These are phyloP conservation scores for Benitochromis conjunctus DNA, from an alignment of 2,113 vertebrate species.

Conservation along the genomic window DNA sequence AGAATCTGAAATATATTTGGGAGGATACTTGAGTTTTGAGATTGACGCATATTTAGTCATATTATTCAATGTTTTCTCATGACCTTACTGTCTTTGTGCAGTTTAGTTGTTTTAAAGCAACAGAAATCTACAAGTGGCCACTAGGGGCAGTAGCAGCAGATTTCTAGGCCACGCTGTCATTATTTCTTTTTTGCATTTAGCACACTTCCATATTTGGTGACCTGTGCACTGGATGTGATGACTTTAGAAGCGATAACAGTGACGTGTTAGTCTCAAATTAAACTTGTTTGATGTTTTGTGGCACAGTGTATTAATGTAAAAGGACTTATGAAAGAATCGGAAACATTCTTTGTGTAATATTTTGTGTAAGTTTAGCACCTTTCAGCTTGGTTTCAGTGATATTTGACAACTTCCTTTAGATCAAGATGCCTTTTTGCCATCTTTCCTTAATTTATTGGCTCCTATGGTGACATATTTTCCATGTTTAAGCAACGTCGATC, in stretches of 20 bases:
- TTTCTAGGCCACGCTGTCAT: not conserved
- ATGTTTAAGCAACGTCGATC: not conserved
- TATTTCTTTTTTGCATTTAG: not conserved
- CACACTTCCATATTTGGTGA: not conserved
- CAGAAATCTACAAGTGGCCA: not conserved
- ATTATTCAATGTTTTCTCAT: not conserved
- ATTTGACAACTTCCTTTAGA: not conserved
- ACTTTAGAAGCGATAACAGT: not conserved
- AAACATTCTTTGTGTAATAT: not conserved
- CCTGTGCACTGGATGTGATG: not conserved
- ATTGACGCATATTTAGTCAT: not conserved
- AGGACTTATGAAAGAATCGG: not conserved
- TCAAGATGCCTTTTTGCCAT: not conserved
- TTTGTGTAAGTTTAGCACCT: not conserved
- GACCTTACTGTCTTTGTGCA: not conserved
- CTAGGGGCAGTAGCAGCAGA: not conserved
- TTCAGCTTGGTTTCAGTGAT: not conserved
- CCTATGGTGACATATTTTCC: not conserved
- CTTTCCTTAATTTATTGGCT: not conserved
- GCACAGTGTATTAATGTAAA: not conserved
- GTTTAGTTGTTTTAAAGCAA: not conserved
- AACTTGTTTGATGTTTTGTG: not conserved
- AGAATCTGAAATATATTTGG: not conserved
- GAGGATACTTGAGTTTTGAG: not conserved
- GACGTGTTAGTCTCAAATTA: not conserved